Base-by-base conservation (phyloP, 2,797 vertebrate species). In the Peromyscus aztecus region DNA sequence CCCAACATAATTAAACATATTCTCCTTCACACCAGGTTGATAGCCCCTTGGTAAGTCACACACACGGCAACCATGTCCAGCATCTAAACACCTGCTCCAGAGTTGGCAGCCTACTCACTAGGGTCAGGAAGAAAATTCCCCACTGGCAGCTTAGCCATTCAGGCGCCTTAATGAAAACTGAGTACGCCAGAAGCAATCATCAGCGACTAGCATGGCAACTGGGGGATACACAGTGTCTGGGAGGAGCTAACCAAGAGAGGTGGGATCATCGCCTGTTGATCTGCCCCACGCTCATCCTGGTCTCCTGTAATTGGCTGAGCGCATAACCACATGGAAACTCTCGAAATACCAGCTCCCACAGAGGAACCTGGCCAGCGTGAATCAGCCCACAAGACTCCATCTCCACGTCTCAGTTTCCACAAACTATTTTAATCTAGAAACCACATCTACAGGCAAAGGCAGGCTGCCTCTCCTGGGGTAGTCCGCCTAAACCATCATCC, bases 61-160 rank as follows among this genome's bases (percentile, higher is more conserved):
- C 34, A 84, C 43, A 9, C 43, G 1, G 85, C 85, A 89, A 85
- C 85, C 37, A 46, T 3, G 31, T 94, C 78, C 24, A 1, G 6
- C 49, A 19, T 87, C 59, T 5, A 19, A 89, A 89, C 89, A 95
- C 83, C 83, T 97, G 91, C 80, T 87, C 75, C 40, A 55, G 63
- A 31, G 76, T n/a, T 21, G 14, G 71, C 13, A 76, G 92, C 34
- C 78, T 6, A 0, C 46, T 63, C 73, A 40, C 2, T 16, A 52
- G 40, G 49, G 63, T 85, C 81, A 94, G 67, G 52, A 87, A 97
- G 80, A 84, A 97, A 95, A 92, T 14, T 86, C 82, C 37, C 59
- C 29, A 52, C 63, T 21, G 34, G 85, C 31, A 75, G 71, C 71
- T 43, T 61, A 82, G 94, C 67, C 71, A 61, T 83, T 86, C 67